phyloP scores from a whole-genome alignment of 2,888 invertebrate species.

The Heliconius erato region DNA sequence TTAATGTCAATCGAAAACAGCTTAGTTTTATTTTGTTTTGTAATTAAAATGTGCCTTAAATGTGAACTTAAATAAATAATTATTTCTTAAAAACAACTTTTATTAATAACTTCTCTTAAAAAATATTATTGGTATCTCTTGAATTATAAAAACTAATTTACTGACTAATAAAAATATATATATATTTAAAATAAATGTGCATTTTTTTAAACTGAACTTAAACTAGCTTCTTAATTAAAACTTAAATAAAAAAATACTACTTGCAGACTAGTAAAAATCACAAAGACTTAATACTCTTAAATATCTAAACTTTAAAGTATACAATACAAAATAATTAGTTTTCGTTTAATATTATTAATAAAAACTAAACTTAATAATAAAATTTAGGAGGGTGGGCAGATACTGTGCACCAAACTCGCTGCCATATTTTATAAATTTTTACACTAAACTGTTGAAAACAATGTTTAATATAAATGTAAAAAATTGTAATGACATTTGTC shows the following conservation, averaged over 20 bases:
- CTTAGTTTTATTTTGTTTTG: not conserved
- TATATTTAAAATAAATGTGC: slow-evolving; percentile 15
- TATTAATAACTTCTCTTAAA: not conserved
- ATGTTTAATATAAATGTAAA: not conserved
- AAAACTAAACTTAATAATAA: slow-evolving; percentile 45
- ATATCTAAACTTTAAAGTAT: slow-evolving; percentile 31
- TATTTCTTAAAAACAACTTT: slow-evolving; percentile 12
- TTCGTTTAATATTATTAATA: slow-evolving; percentile 46
- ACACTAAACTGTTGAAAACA: not conserved
- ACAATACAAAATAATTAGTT: slow-evolving; percentile 44
- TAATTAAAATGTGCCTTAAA: not conserved
- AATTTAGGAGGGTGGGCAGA: slow-evolving; percentile 75
- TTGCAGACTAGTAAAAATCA: slow-evolving; percentile 46
- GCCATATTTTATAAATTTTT: slow-evolving; percentile 12
- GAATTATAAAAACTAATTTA: slow-evolving; percentile 1
- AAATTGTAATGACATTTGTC: not conserved
- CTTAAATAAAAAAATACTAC: slow-evolving; percentile 14
- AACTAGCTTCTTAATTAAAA: slow-evolving; percentile 25
- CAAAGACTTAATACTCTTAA: slow-evolving; percentile 40
- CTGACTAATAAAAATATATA: not conserved
- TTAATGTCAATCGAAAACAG: not conserved
- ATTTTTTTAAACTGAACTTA: slow-evolving; percentile 22
- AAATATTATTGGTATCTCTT: slow-evolving; percentile 3
- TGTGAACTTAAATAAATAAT: not conserved
- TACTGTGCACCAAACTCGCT: slow-evolving; percentile 46